Percentiles rank a stretch among this genome's conserved stretches.
These are phyloP conservation scores for Eledona agricola DNA, from an alignment of 2,888 invertebrate genomes.

Conservation along the genomic window DNA sequence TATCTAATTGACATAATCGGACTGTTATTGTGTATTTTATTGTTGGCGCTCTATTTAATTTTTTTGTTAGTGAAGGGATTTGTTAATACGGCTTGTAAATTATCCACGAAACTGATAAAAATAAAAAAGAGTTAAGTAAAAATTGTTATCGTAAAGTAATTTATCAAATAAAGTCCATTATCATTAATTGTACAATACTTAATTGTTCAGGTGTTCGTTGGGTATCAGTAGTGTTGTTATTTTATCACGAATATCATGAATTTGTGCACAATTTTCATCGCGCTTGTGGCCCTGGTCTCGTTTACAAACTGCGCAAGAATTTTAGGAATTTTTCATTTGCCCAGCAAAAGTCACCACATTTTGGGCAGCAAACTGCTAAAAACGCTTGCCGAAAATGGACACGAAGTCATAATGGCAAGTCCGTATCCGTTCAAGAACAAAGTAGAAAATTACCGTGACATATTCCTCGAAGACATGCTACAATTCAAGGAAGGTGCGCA, in stretches of 20 bases:
- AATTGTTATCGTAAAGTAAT: no score
- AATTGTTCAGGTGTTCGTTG: no score
- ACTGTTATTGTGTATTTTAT: constrained; percentile 14
- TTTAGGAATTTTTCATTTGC: constrained; percentile 22
- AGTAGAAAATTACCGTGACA: constrained; percentile 41
- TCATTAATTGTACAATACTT: not conserved
- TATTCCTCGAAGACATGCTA: constrained; percentile 37
- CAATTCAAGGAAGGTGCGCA: constrained; percentile 5
- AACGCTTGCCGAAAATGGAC: constrained; percentile 64
- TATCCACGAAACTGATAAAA: constrained; percentile 1
- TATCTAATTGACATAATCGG: constrained; percentile 46
- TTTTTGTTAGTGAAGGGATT: not conserved
- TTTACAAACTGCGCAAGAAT: constrained; percentile 5
- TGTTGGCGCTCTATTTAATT: no score
- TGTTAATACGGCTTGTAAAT: not conserved
- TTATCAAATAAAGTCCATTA: no score
- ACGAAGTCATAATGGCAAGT: constrained; percentile 65
- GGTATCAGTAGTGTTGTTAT: not conserved
- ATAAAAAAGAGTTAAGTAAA: constrained; percentile 3
- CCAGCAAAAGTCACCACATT: constrained; percentile 43
- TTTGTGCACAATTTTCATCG: constrained; percentile 18
- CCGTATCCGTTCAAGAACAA: constrained; percentile 38
- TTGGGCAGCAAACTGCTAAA: constrained; percentile 59
- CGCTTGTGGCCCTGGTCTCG: not conserved
- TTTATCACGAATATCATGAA: not conserved